These are phyloP conservation scores for Alaudala cheleensis DNA, from an alignment of 2,113 vertebrate species.

Conservation along the genomic window DNA sequence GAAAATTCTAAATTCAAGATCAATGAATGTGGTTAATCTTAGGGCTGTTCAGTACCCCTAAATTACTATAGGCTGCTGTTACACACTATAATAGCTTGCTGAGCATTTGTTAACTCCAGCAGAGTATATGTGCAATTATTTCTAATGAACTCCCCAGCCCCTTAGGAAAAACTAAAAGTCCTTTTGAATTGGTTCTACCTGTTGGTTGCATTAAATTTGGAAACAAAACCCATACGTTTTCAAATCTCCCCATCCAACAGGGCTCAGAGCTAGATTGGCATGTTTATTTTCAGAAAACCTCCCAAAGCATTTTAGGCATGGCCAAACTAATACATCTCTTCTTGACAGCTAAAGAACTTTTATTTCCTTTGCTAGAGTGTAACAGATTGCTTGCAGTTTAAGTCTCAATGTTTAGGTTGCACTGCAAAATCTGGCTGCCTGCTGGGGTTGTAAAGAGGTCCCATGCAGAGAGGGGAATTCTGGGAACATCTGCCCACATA, in stretches of 20 bases:
- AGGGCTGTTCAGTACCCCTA: background rate
- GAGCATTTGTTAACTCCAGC: conserved; percentile 56
- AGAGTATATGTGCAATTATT: conserved; percentile 49
- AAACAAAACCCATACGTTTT: conserved; percentile 35
- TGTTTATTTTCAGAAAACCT: conserved; percentile 58
- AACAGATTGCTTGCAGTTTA: conserved; percentile 50
- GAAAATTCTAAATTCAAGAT: conserved; percentile 7
- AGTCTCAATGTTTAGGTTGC: conserved; percentile 25
- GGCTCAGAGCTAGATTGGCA: background rate
- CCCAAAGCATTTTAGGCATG: conserved; percentile 45
- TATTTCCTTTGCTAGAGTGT: conserved; percentile 51
- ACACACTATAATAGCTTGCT: conserved; percentile 26
- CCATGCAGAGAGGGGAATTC: conserved; percentile 46
- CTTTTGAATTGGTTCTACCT: conserved; percentile 39
- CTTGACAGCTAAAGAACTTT: conserved; percentile 54
- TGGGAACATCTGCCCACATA: conserved; percentile 53
- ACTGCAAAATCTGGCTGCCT: conserved; percentile 52
- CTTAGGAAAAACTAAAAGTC: background rate
- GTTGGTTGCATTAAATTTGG: conserved; percentile 15
- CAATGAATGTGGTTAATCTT: background rate
- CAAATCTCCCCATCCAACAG: background rate
- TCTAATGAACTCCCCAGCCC: conserved; percentile 1
- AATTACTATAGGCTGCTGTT: conserved; percentile 12
- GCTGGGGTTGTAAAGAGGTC: conserved; percentile 59
- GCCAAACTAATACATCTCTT: conserved; percentile 51